These are phyloP conservation scores for Brachypteracias leptosomus DNA, from an alignment of 2,113 vertebrate species.

Conservation along the genomic window DNA sequence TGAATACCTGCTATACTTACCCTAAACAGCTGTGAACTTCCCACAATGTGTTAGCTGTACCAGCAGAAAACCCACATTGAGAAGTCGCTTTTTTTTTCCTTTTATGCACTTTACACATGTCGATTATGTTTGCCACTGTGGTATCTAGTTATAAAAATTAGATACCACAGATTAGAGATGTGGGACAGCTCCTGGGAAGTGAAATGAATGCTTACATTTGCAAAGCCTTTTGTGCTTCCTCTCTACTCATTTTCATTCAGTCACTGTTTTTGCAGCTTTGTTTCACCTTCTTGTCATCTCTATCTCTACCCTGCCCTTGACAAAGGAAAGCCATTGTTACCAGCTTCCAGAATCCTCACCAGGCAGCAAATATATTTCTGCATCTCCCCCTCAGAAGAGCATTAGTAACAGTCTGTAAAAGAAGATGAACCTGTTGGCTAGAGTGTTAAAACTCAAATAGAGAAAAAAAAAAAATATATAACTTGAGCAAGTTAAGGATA, in stretches of 20 bases:
- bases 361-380: neutral
- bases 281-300: neutral
- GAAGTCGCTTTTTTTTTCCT: neutral
- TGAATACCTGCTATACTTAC: neutral
- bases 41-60: neutral
- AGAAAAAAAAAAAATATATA: neutral
- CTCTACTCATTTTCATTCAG: neutral
- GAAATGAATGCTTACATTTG: neutral
- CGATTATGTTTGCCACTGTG: neutral
- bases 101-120: neutral
- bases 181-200: neutral
- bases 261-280: neutral
- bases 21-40: neutral
- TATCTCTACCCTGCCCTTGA: neutral
- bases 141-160: slow-evolving; percentile 27
- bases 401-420: neutral
- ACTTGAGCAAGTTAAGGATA: neutral
- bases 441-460: neutral
- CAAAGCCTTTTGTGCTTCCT: neutral
- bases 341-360: neutral
- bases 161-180: slow-evolving; percentile 7
- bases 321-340: neutral
- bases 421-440: rapidly evolving
- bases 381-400: neutral
- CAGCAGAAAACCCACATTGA: neutral